Conservation (phyloP, 2,113 vertebrate species). For the Psittacus erithacus region DNA sequence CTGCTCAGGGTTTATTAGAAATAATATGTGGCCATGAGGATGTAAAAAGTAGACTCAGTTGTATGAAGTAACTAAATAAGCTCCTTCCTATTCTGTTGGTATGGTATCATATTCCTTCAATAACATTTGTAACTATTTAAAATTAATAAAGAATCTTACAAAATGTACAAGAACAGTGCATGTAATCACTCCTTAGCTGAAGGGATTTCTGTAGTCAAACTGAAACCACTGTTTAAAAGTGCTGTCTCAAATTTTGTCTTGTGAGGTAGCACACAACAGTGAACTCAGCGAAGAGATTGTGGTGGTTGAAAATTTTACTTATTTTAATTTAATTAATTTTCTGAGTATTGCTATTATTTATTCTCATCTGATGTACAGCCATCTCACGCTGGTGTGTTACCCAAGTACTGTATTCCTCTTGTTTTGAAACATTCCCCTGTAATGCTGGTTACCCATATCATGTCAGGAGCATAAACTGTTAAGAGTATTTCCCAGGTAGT, state of each 20-base stretch:
- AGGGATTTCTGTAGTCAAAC: not conserved
- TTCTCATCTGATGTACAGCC: not conserved
- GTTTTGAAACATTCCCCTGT: not conserved
- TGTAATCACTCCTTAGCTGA: not conserved
- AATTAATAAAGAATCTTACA: not conserved
- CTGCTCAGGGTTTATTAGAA: not conserved
- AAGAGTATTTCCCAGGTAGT: not conserved
- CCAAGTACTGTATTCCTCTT: not conserved
- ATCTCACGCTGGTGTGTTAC: not conserved
- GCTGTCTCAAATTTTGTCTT: not conserved
- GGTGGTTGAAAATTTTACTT: not conserved
- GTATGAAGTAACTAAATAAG: not conserved
- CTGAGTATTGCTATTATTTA: not conserved
- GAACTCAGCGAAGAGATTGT: not conserved
- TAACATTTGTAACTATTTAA: not conserved
- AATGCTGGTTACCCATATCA: fast-evolving
- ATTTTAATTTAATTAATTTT: not conserved
- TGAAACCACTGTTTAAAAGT: not conserved
- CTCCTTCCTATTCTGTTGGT: not conserved
- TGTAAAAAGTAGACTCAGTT: not conserved
- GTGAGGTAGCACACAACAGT: not conserved
- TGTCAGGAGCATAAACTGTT: not conserved
- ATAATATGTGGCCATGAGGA: not conserved
- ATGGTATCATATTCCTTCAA: not conserved
- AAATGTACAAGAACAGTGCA: not conserved